phyloP scores from a whole-genome alignment of 92 coral and sea anemone genomes.

The Parazoanthus darwini region DNA sequence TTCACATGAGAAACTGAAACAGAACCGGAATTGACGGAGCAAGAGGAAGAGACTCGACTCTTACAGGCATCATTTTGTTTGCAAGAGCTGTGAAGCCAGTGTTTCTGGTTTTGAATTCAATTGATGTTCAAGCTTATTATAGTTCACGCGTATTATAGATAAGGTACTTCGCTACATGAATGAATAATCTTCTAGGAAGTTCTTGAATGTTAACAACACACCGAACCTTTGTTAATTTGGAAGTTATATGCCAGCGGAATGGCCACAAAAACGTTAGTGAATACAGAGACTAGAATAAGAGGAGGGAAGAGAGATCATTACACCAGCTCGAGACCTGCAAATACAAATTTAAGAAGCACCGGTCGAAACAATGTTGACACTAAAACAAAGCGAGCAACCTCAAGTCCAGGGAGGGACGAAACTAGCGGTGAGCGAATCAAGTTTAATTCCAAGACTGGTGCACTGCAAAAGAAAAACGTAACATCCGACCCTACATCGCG shows the following conservation, averaged over 20 bases:
- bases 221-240: background rate
- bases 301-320: constrained; percentile 49
- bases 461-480: constrained; percentile 64
- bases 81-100: background rate
- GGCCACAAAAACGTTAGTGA: constrained; percentile 64
- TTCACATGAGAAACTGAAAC: constrained; percentile 23
- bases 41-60: constrained; percentile 12
- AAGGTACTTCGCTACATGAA: constrained; percentile 23
- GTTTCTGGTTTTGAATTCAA: background rate
- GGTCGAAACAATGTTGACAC: constrained; percentile 52
- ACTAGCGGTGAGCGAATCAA: constrained; percentile 29
- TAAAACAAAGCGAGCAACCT: constrained; percentile 52
- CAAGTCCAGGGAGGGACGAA: constrained; percentile 56
- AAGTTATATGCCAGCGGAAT: constrained; percentile 14
- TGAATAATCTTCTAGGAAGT: background rate
- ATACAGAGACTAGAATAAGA: constrained; percentile 58
- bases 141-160: constrained; percentile 13
- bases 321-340: constrained; percentile 45
- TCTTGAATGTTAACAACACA: constrained; percentile 12
- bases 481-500: constrained; percentile 38
- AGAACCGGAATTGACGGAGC: constrained; percentile 29
- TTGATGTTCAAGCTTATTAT: background rate
- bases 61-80: background rate
- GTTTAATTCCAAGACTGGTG: constrained; percentile 55
- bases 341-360: background rate